Percentiles rank a stretch among this genome's conserved stretches.
Evolutionary conservation across 1,140 invertebrate species (phyloP).

Genomic region (Drusus annulatus): DNA sequence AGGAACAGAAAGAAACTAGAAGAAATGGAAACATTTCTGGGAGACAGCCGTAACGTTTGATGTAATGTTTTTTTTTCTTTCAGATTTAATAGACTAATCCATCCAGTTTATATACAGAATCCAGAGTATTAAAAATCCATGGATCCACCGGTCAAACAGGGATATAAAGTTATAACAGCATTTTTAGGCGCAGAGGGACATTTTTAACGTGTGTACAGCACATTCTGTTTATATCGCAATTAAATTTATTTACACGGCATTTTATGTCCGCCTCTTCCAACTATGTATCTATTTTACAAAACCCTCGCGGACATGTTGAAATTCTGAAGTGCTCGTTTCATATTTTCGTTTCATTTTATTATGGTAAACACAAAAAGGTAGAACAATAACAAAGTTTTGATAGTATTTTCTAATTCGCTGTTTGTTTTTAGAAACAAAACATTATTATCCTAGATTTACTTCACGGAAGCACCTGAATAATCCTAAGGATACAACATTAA

Average conservation of each 20-base stretch:
- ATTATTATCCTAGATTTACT: neutral
- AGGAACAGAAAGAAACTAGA: too few species aligned
- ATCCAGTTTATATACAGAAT: too few species aligned
- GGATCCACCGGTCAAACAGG: slow-evolving; percentile 45
- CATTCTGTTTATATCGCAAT: slow-evolving; percentile 23
- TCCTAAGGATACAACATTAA: too few species aligned
- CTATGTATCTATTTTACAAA: slow-evolving; percentile 1
- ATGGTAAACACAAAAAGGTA: neutral
- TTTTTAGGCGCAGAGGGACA: slow-evolving; percentile 40
- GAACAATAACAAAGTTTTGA: slow-evolving; percentile 5
- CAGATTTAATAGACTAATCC: too few species aligned
- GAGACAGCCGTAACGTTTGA: too few species aligned
- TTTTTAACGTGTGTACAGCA: slow-evolving; percentile 33
- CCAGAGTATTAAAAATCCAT: neutral
- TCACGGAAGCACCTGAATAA: too few species aligned
- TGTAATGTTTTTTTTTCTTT: too few species aligned
- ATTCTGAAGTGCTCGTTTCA: neutral
- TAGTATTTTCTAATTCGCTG: neutral
- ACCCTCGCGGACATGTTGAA: neutral
- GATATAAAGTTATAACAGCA: slow-evolving; percentile 58
- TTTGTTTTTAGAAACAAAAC: neutral
- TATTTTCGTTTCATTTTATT: slow-evolving; percentile 32
- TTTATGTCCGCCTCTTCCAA: neutral
- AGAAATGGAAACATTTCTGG: too few species aligned
- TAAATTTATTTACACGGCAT: slow-evolving; percentile 38